These are phyloP conservation scores for Rhinophrynus dorsalis DNA, from an alignment of 2,797 vertebrate species.

Conservation along the genomic window DNA sequence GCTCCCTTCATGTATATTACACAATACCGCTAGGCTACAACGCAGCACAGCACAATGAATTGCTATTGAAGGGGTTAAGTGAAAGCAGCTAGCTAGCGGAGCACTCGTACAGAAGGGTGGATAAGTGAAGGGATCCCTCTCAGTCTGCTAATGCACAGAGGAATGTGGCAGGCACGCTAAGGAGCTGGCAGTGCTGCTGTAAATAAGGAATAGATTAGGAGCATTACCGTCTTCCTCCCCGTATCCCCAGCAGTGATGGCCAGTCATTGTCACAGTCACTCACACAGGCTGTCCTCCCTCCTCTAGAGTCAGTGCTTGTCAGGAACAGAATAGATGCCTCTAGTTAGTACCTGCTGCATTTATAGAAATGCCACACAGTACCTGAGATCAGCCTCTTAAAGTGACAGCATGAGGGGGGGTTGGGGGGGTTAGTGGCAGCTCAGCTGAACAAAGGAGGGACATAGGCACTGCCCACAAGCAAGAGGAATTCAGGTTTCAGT, in stretches of 20 bases:
- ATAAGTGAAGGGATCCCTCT: too few species aligned
- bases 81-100: not conserved
- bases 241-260: conserved; percentile 86
- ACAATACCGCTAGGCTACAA: too few species aligned
- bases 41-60: too few species aligned
- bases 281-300: conserved; percentile 41
- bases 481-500: not conserved
- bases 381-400: conserved; percentile 62
- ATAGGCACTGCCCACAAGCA: conserved; percentile 11
- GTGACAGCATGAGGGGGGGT: conserved; percentile 52
- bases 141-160: conserved; percentile 22
- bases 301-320: conserved; percentile 46
- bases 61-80: not conserved
- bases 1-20: too few species aligned
- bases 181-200: not conserved
- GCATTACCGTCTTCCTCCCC: conserved; percentile 86
- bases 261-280: conserved; percentile 74
- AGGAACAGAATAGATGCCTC: not conserved
- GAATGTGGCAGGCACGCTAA: conserved; percentile 7
- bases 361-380: conserved; percentile 56
- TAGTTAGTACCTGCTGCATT: conserved; percentile 59
- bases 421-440: conserved; percentile 16
- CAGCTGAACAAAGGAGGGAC: conserved; percentile 12
- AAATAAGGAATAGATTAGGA: conserved; percentile 8
- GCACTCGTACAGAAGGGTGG: not conserved